Base-by-base conservation (phyloP, 2,888 invertebrate genomes). In the Cerceris ruficornis region DNA sequence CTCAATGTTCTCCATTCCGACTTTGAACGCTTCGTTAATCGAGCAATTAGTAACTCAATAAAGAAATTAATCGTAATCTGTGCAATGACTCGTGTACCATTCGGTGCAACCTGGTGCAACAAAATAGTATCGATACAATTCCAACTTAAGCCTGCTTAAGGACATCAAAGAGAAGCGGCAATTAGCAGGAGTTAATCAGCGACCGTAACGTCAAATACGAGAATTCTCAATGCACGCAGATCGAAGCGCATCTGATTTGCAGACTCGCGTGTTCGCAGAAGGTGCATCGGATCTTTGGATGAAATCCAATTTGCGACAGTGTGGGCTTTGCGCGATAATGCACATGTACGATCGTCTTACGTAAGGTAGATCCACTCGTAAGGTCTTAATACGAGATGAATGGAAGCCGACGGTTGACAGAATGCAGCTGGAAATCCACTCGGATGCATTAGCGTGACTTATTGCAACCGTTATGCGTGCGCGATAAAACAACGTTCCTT, bases 261-360 rank as follows among this genome's bases (percentile, higher is more conserved):
- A 68, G 64, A 49, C 14, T 42, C 4, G 39, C 49, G 42, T 58
- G 65, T 49, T 61, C 66, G 58, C 43, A 39, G 55, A 28, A 60
- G 58, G 61, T 52, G 39, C 49, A n/a, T 62, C 54, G 50, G 57
- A 64, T 68, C 78, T 72, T 77, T 72, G 60, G n/a, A 68, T 15
- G 42, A 69, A 78, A 78, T 76, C 72, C 77, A 69, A 77, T 78
- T 77, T 60, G 13, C 60, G 14, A 68, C 4, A 72, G 54, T 7
- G 61, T 65, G 61, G 42, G 77, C 72, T 78, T 77, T 77, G 52
- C 43, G 13, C 46, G 28, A 13, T 64, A 54, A 67, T 64, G 50
- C 76, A 67, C 76, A 62, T 68, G 68, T 50, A 65, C 52, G 17
- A 55, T 11, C 9, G 50, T 52, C 68, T 78, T 78, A 69, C 78